These are phyloP conservation scores for Lucinisca nassula DNA, from an alignment of 2,888 invertebrate species.

Conservation along the genomic window DNA sequence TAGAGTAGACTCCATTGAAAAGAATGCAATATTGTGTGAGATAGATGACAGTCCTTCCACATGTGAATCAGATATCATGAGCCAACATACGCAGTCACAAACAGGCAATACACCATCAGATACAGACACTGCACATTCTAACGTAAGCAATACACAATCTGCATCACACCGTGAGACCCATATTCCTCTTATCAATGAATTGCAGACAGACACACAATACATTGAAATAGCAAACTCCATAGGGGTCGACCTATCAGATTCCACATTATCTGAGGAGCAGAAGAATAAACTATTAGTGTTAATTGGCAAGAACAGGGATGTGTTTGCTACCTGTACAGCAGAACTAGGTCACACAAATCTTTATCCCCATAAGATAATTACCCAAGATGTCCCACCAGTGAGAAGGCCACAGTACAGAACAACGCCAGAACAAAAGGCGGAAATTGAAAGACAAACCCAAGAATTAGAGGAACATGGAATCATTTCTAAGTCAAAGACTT, in stretches of 20 bases:
- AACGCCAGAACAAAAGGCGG: constrained; percentile 27
- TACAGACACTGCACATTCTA: too few relatives aligned
- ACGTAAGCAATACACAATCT: too few relatives aligned
- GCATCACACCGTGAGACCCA: too few relatives aligned
- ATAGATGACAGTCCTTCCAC: too few relatives aligned
- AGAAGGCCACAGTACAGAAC: constrained; percentile 44
- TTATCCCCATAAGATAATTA: constrained; percentile 62
- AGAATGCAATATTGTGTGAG: too few relatives aligned
- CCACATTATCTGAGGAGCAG: constrained; percentile 36
- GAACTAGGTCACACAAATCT: constrained; percentile 62
- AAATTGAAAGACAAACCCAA: constrained; percentile 57
- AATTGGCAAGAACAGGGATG: constrained; percentile 57
- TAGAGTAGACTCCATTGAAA: too few relatives aligned
- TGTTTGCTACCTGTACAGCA: constrained; percentile 53
- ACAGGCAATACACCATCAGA: too few relatives aligned
- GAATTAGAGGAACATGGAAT: constrained; percentile 62
- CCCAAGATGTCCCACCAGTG: constrained; percentile 51
- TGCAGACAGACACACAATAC: too few relatives aligned
- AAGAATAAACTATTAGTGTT: constrained; percentile 29
- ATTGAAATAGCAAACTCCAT: constrained; percentile 39
- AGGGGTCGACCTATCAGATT: constrained; percentile 29
- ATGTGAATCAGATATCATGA: too few relatives aligned
- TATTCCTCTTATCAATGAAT: too few relatives aligned
- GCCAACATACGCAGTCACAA: too few relatives aligned
- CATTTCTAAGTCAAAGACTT: constrained; percentile 53